A percentile compares a stretch with the other conserved stretches of the same genome.
Evolutionary conservation across 2,797 vertebrate species (phyloP).

Genomic region (Scolopax rusticola): DNA sequence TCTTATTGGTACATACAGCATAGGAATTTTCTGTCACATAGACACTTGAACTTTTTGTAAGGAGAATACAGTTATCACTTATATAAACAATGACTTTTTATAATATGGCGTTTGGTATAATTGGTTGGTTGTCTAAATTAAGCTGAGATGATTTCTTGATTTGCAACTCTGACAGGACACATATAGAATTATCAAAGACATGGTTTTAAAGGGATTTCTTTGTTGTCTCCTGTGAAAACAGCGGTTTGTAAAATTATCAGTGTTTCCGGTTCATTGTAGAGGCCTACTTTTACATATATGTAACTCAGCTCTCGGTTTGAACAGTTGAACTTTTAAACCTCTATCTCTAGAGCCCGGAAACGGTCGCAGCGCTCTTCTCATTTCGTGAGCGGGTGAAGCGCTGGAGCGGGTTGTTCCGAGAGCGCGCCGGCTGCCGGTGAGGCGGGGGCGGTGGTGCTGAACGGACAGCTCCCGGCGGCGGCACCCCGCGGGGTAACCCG

Average conservation of each 20-base stretch:
- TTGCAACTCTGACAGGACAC: background rate
- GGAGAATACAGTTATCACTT: background rate
- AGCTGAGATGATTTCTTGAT: background rate
- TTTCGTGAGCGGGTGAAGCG: background rate
- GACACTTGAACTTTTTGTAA: background rate
- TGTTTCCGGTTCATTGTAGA: background rate
- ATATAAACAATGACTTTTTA: background rate
- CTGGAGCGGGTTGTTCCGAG: background rate
- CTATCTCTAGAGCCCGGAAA: background rate
- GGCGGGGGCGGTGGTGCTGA: constrained; percentile 4
- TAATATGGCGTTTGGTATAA: background rate
- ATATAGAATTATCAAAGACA: background rate
- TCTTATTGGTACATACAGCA: background rate
- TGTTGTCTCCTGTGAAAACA: background rate
- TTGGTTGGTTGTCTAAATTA: background rate
- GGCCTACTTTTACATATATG: background rate
- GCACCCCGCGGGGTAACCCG: no score
- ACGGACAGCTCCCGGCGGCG: background rate
- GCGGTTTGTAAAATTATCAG: background rate
- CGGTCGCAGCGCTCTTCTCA: background rate
- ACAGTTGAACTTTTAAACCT: background rate
- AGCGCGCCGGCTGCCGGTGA: accelerated
- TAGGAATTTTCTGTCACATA: background rate
- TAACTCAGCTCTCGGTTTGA: background rate
- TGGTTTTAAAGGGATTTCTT: background rate